Percentiles rank a stretch among this genome's conserved stretches.
These are phyloP conservation scores for Catharus bicknelli DNA, from an alignment of 2,113 vertebrate genomes.

Conservation along the genomic window DNA sequence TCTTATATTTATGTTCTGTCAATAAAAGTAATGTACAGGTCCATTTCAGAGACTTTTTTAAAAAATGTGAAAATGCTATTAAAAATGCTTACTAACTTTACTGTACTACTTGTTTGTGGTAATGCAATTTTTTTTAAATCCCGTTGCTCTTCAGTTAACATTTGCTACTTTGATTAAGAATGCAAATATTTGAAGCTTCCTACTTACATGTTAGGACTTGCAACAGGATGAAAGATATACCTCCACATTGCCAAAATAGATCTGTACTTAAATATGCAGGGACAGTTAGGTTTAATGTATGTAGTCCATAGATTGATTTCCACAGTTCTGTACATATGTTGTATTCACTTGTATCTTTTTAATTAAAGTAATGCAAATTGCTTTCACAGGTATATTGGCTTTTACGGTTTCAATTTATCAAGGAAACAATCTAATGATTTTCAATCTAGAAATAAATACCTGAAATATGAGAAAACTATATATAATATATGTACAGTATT, in stretches of 20 bases:
- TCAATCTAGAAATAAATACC: constrained; percentile 52
- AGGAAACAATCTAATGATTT: constrained; percentile 58
- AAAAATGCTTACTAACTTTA: constrained; percentile 51
- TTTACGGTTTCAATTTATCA: constrained; percentile 58
- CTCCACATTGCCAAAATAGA: constrained; percentile 76
- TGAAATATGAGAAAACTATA: constrained; percentile 57
- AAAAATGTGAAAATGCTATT: constrained; percentile 71
- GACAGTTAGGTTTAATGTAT: constrained; percentile 62
- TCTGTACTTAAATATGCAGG: constrained; percentile 65
- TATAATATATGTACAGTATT: constrained; percentile 71
- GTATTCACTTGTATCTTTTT: constrained; percentile 55
- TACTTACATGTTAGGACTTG: constrained; percentile 54
- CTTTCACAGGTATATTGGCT: constrained; percentile 42
- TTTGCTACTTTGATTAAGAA: constrained; percentile 53
- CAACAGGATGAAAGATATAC: constrained; percentile 75
- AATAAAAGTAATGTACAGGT: constrained; percentile 67
- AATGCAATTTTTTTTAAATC: constrained; percentile 29
- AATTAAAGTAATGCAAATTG: constrained; percentile 42
- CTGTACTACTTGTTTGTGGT: constrained; percentile 29
- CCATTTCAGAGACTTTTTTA: constrained; percentile 63
- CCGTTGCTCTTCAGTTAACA: constrained; percentile 50
- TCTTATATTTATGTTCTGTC: constrained; percentile 71
- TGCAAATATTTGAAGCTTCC: constrained; percentile 49
- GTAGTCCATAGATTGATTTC: constrained; percentile 56
- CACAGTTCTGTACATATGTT: constrained; percentile 59